Evolutionary conservation across 2,888 invertebrate species (phyloP).

Genomic region (Leptinotarsa peninsularis): DNA sequence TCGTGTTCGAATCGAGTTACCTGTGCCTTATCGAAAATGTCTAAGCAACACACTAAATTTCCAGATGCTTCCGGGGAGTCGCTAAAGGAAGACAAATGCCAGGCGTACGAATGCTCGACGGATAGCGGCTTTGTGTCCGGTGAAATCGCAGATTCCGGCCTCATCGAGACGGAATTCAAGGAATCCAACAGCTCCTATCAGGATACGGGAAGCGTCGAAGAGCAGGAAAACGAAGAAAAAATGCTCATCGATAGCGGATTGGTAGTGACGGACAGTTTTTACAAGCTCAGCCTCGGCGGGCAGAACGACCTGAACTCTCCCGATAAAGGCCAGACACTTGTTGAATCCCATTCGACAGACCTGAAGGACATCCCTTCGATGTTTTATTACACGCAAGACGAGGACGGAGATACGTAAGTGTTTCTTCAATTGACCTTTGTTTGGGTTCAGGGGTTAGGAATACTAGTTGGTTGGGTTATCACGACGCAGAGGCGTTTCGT

Average conservation of each 20-base stretch:
- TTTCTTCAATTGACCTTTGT: slow-evolving; percentile 41
- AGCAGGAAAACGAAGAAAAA: slow-evolving; percentile 46
- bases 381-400: slow-evolving; percentile 80
- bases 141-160: slow-evolving; percentile 40
- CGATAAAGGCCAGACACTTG: slow-evolving; percentile 44
- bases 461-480: not conserved
- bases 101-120: slow-evolving; percentile 53
- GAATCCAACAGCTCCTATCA: slow-evolving; percentile 27
- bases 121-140: slow-evolving; percentile 62
- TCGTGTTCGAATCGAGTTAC: not conserved
- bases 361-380: slow-evolving; percentile 67
- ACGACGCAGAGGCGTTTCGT: slow-evolving; percentile 33
- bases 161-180: slow-evolving; percentile 37
- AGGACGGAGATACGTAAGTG: slow-evolving; percentile 91
- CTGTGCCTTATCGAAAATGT: slow-evolving; percentile 42
- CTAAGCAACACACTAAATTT: slow-evolving; percentile 49
- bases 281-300: slow-evolving; percentile 68
- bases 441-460: slow-evolving; percentile 22
- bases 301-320: slow-evolving; percentile 61
- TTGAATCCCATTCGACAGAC: slow-evolving; percentile 38
- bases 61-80: slow-evolving; percentile 57
- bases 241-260: slow-evolving; percentile 79
- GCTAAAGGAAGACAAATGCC: slow-evolving; percentile 53
- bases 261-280: slow-evolving; percentile 72
- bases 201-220: slow-evolving; percentile 35